Conservation (phyloP, 2,797 vertebrate genomes). For the Scolopax bukidnonensis region DNA sequence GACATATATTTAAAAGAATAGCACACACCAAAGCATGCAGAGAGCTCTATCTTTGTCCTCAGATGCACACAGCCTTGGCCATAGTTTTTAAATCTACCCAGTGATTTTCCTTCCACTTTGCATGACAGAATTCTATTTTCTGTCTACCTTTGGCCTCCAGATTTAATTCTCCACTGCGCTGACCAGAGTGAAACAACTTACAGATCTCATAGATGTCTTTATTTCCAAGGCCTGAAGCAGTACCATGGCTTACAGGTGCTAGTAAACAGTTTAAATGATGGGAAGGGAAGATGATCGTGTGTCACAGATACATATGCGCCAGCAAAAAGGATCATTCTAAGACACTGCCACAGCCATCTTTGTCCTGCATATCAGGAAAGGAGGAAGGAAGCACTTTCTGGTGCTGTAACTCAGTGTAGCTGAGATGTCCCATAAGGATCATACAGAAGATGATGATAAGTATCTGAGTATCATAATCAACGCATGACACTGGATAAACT, state of each 20-base stretch:
- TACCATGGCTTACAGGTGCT: not conserved
- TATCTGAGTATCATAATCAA: not conserved
- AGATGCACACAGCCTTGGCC: not conserved
- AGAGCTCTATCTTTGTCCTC: not conserved
- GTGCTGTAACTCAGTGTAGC: not conserved
- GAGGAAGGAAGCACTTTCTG: not conserved
- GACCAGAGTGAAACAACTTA: not conserved
- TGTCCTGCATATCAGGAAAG: not conserved
- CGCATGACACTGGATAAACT: not conserved
- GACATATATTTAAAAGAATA: not conserved
- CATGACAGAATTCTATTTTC: not conserved
- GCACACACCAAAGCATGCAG: not conserved
- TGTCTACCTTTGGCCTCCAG: not conserved
- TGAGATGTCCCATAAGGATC: not conserved
- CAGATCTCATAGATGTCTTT: not conserved
- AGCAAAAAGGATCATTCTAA: not conserved
- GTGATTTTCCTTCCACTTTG: constrained; percentile 22
- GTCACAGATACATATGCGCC: not conserved
- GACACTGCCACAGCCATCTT: not conserved
- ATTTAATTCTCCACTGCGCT: not conserved
- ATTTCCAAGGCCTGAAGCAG: not conserved
- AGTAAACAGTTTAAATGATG: not conserved
- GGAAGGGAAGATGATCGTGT: not conserved
- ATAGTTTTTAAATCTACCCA: not conserved
- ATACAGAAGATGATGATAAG: not conserved